Evolutionary conservation across 2,888 invertebrate species (phyloP).

Genomic region (Aleiodes testaceus): DNA sequence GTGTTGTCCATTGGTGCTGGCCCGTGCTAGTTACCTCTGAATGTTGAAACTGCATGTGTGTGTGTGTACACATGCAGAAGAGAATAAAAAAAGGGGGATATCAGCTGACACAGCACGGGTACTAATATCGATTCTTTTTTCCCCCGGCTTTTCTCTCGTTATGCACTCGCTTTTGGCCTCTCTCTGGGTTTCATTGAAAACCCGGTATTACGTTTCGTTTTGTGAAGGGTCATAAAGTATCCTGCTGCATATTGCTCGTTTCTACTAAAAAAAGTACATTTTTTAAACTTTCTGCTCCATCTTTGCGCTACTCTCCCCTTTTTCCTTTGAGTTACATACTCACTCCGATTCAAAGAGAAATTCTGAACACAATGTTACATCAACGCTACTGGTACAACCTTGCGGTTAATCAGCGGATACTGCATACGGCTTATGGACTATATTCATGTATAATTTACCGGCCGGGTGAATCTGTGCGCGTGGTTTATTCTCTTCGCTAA

Average conservation of each 20-base stretch:
- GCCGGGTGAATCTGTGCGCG: constrained; percentile 15
- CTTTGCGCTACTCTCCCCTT: not conserved
- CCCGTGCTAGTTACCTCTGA: constrained; percentile 42
- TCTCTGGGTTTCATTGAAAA: constrained; percentile 50
- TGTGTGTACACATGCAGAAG: constrained; percentile 24
- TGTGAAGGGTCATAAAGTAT: constrained; percentile 6
- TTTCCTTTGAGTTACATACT: not conserved
- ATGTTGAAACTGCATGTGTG: constrained; percentile 24
- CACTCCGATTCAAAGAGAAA: no score
- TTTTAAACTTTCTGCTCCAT: not conserved
- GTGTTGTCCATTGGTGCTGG: constrained; percentile 46
- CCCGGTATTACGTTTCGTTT: constrained; percentile 43
- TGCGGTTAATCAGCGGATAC: constrained; percentile 56
- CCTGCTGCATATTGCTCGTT: constrained; percentile 16
- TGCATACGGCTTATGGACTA: constrained; percentile 55
- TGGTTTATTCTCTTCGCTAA: constrained; percentile 16
- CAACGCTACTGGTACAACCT: constrained; percentile 31
- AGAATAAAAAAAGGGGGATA: constrained; percentile 32
- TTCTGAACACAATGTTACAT: constrained; percentile 1
- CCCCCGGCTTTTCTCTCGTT: not conserved
- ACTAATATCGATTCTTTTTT: constrained; percentile 42
- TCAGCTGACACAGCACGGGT: constrained; percentile 37
- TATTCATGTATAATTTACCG: constrained; percentile 57
- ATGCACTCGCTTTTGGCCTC: constrained; percentile 40
- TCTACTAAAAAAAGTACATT: not conserved